Evolutionary conservation across 2,113 vertebrate genomes (phyloP).

Genomic region (Malaclemys terrapin): DNA sequence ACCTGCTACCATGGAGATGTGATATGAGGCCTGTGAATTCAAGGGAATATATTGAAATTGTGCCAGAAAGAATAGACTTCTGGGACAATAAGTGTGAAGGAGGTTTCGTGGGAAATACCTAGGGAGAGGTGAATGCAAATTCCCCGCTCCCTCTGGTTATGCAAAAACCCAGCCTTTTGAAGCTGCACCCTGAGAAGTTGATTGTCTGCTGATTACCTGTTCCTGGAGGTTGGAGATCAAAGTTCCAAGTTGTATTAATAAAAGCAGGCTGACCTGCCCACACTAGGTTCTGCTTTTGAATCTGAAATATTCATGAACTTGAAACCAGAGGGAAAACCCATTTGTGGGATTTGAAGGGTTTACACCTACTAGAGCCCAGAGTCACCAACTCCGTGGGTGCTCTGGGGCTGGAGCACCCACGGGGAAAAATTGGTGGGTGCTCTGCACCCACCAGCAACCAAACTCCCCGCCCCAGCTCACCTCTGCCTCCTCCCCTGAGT

Average conservation of each 20-base stretch:
- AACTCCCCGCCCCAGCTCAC: too few species aligned
- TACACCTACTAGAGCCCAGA: background rate
- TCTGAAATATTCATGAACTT: background rate
- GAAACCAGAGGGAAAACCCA: background rate
- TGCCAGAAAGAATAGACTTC: background rate
- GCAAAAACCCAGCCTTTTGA: background rate
- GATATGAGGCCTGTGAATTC: background rate
- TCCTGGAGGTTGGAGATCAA: background rate
- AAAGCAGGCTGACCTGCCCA: background rate
- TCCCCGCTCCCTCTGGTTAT: background rate
- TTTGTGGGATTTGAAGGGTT: background rate
- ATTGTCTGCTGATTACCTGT: background rate
- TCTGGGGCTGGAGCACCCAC: too few species aligned
- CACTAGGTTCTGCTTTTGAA: background rate
- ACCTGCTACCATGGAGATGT: background rate
- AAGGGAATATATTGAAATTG: background rate
- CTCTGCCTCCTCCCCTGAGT: too few species aligned
- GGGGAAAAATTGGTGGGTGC: too few species aligned
- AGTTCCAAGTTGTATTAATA: background rate
- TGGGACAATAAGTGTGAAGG: background rate
- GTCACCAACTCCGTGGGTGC: too few species aligned
- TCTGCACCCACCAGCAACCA: too few species aligned
- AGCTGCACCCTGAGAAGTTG: background rate
- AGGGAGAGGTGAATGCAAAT: background rate
- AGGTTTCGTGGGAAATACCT: background rate